These are phyloP conservation scores for Lamproptera curius DNA, from an alignment of 2,888 invertebrate species.

Conservation along the genomic window DNA sequence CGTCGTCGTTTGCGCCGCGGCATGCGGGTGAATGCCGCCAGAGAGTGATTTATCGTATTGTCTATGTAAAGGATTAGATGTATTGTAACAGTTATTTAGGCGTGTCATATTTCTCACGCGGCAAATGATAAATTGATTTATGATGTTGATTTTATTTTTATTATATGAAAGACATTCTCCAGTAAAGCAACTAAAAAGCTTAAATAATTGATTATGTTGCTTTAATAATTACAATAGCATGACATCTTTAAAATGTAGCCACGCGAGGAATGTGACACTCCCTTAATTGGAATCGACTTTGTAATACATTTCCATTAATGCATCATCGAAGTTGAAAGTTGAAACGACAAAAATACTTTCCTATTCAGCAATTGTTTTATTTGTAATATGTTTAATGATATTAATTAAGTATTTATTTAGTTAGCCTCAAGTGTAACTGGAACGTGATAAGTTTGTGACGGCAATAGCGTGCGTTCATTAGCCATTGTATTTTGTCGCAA, in stretches of 20 bases:
- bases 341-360: slow-evolving; percentile 28
- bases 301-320: slow-evolving; percentile 33
- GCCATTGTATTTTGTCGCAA: not conserved
- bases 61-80: slow-evolving; percentile 37
- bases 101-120: slow-evolving; percentile 30
- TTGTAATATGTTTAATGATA: slow-evolving; percentile 62
- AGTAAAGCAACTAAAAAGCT: too few species aligned
- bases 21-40: slow-evolving; percentile 18
- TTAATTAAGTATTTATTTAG: slow-evolving; percentile 72
- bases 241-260: slow-evolving; percentile 1
- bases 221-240: too few species aligned
- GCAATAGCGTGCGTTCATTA: slow-evolving; percentile 13
- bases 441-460: slow-evolving; percentile 23
- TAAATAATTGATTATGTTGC: too few species aligned
- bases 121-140: slow-evolving; percentile 7
- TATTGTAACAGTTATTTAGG: slow-evolving; percentile 38
- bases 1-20: slow-evolving; percentile 9
- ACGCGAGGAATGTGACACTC: slow-evolving; percentile 25
- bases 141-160: too few species aligned
- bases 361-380: slow-evolving; percentile 41
- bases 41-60: slow-evolving; percentile 29
- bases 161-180: too few species aligned
- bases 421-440: slow-evolving; percentile 41
- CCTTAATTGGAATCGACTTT: slow-evolving; percentile 22
- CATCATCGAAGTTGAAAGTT: slow-evolving; percentile 27